These are phyloP conservation scores for Halisarca cf. caerulea DNA, from an alignment of 37 sponge, comb jelly and placozoan species.

Conservation along the genomic window DNA sequence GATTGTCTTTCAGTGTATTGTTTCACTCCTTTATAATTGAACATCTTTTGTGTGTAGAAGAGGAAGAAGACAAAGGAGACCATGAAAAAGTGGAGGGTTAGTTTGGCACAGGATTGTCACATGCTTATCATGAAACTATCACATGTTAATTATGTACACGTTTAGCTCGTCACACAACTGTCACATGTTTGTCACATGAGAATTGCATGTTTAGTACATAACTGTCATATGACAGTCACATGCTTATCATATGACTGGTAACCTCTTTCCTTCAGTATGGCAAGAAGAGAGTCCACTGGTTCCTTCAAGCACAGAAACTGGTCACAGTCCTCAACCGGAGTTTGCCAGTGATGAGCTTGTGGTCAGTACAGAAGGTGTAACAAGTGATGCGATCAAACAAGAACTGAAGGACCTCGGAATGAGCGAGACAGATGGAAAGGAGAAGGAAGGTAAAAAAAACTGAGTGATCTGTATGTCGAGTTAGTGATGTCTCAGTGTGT, in stretches of 20 bases:
- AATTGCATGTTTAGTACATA: no score
- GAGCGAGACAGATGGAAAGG: not conserved
- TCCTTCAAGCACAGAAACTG: slow-evolving; percentile 1
- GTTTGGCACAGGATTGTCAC: not conserved
- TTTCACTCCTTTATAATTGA: no score
- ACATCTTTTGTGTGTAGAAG: no score
- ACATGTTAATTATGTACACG: no score
- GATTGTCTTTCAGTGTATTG: not conserved
- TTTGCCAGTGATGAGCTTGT: slow-evolving; percentile 84
- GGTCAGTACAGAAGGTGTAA: slow-evolving; percentile 14
- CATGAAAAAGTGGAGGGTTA: slow-evolving; percentile 2
- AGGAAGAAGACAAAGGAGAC: not conserved
- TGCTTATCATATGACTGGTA: not conserved
- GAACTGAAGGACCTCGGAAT: slow-evolving; percentile 68
- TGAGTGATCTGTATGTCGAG: no score
- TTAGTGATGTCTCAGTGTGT: no score
- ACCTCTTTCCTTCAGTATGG: not conserved
- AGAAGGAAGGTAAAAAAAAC: no score
- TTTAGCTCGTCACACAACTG: no score
- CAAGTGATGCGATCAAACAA: slow-evolving; percentile 34
- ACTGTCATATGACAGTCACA: no score
- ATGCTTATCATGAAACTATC: no score
- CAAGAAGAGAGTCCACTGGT: not conserved
- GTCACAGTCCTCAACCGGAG: slow-evolving; percentile 57
- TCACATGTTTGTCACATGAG: not conserved